Evolutionary conservation across 2,113 vertebrate species (phyloP).

Genomic region (Suricata suricatta): DNA sequence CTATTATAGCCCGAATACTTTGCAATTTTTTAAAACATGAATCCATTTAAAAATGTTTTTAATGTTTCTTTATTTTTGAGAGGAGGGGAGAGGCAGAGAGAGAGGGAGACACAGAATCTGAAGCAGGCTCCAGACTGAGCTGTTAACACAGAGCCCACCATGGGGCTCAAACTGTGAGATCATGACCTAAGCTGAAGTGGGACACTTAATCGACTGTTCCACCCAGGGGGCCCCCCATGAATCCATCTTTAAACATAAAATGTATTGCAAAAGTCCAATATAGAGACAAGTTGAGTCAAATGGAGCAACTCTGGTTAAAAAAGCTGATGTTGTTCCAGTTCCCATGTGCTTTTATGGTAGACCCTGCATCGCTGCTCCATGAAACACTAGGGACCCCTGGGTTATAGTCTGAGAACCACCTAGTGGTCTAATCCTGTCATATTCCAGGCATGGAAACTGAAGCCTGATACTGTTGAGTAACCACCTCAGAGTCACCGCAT

Average conservation of each 20-base stretch:
- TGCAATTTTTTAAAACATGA: neutral
- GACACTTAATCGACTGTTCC: too few relatives aligned
- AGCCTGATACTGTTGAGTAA: neutral
- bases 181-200: too few relatives aligned
- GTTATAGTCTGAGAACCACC: neutral
- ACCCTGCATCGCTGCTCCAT: neutral
- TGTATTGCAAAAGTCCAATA: neutral
- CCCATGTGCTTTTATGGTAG: neutral
- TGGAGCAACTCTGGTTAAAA: neutral
- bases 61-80: too few relatives aligned
- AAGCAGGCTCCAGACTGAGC: too few relatives aligned
- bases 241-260: neutral
- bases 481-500: conserved; percentile 44
- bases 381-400: neutral
- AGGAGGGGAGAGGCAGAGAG: too few relatives aligned
- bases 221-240: neutral
- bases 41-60: neutral
- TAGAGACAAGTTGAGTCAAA: neutral
- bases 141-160: too few relatives aligned
- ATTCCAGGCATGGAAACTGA: neutral
- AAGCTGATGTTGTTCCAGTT: neutral
- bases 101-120: too few relatives aligned
- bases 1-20: neutral
- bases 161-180: too few relatives aligned
- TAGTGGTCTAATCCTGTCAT: neutral